Evolutionary conservation across 1,140 invertebrate genomes (phyloP).

Genomic region (Trypoxylus dichotomus): DNA sequence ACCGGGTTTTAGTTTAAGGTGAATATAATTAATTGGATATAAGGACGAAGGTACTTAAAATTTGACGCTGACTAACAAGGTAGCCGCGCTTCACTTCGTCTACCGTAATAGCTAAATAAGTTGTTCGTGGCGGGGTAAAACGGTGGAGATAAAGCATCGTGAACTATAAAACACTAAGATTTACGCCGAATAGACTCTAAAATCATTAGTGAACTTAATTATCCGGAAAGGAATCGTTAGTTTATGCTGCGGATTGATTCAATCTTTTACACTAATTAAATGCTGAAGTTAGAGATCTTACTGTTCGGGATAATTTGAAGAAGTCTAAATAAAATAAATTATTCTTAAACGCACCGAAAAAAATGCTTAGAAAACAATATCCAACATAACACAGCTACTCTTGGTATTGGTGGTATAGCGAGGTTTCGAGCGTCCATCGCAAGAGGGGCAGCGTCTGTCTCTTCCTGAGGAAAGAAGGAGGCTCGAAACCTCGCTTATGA

Average conservation of each 20-base stretch:
- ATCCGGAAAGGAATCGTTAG: not conserved
- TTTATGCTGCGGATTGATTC: not conserved
- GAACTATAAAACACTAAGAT: conserved; percentile 1
- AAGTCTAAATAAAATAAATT: no score
- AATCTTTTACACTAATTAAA: not conserved
- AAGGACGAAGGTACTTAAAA: conserved; percentile 24
- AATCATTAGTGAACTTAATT: conserved; percentile 21
- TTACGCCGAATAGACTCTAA: not conserved
- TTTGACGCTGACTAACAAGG: conserved; percentile 29
- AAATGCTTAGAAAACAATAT: no score
- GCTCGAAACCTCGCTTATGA: no score
- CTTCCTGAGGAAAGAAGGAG: no score
- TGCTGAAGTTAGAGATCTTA: not conserved
- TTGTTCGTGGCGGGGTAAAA: not conserved
- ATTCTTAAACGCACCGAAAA: no score
- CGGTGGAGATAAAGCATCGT: not conserved
- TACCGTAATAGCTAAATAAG: not conserved
- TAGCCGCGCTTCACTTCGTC: not conserved
- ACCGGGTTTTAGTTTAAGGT: conserved; percentile 26
- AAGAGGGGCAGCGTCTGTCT: no score
- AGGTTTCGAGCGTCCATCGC: no score
- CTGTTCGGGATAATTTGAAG: not conserved
- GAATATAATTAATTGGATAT: conserved; percentile 28
- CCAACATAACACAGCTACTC: no score
- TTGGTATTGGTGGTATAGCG: no score